Conservation (phyloP, 2,113 vertebrate genomes). For the Tragelaphus strepsiceros region DNA sequence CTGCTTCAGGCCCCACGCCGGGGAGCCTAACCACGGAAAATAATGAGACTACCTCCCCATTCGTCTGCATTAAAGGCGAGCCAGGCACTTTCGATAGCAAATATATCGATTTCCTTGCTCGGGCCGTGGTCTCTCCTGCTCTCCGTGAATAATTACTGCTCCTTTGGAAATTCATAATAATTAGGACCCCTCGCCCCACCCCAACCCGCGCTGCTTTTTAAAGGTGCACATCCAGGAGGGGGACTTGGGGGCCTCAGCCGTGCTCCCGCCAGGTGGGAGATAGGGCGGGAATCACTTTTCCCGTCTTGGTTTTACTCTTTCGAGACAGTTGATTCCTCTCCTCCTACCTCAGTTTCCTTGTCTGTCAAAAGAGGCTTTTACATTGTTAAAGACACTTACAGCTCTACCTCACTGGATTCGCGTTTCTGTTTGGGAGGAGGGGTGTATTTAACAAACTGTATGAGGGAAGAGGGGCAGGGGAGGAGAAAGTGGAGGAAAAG, state of each 20-base stretch:
- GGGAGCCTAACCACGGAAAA: slow-evolving; percentile 46
- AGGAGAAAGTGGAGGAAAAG: not conserved
- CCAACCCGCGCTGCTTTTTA: not conserved
- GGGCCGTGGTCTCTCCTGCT: slow-evolving; percentile 32
- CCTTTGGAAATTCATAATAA: slow-evolving; percentile 69
- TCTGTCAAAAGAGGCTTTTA: not conserved
- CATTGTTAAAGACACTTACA: not conserved
- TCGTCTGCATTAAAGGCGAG: slow-evolving; percentile 70
- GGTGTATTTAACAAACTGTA: not conserved
- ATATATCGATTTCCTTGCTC: slow-evolving; percentile 64
- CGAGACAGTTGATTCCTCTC: not conserved
- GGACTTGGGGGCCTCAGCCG: too few relatives aligned
- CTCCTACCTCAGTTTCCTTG: slow-evolving; percentile 43
- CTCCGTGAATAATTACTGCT: slow-evolving; percentile 63
- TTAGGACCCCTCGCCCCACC: slow-evolving; percentile 23
- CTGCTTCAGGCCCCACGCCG: slow-evolving; percentile 27
- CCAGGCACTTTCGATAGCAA: slow-evolving; percentile 69
- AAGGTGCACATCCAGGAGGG: not conserved
- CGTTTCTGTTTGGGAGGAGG: not conserved
- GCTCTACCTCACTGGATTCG: not conserved
- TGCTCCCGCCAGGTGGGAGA: not conserved
- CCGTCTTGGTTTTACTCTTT: not conserved
- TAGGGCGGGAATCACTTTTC: not conserved
- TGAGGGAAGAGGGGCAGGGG: not conserved
- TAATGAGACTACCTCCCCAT: slow-evolving; percentile 70